These are phyloP conservation scores for Astropecten irregularis DNA, from an alignment of 53 echinoderm and acorn worm genomes.

Conservation along the genomic window DNA sequence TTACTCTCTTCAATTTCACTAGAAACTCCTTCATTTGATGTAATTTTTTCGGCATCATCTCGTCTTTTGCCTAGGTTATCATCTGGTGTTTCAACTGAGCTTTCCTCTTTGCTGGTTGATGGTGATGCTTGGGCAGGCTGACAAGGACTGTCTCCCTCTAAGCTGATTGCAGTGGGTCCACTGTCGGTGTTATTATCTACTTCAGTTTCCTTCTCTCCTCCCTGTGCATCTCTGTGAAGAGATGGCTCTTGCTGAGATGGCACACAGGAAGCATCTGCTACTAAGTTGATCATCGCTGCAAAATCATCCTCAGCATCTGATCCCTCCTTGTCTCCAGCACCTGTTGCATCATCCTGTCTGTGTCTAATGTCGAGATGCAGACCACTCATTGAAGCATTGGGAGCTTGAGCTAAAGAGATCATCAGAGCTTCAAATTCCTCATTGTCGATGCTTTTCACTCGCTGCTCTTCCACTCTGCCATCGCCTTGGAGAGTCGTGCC, in stretches of 20 bases:
- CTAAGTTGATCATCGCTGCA: neutral
- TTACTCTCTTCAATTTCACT: neutral
- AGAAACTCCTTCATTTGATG: neutral
- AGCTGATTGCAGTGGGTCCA: too few relatives aligned
- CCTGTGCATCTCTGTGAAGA: too few relatives aligned
- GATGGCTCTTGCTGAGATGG: neutral
- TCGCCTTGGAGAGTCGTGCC: neutral
- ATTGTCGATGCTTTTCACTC: neutral
- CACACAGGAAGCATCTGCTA: neutral
- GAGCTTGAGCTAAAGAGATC: neutral
- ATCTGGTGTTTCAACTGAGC: neutral
- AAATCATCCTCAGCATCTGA: constrained; percentile 5
- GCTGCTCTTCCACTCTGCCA: neutral
- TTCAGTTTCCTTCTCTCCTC: too few relatives aligned
- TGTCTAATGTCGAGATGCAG: neutral
- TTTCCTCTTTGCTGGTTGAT: neutral
- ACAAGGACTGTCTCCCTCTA: neutral
- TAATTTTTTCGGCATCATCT: neutral
- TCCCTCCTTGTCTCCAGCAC: neutral
- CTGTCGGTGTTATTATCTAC: too few relatives aligned
- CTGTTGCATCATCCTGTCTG: neutral
- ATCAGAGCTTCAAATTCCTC: neutral
- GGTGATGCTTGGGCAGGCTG: neutral
- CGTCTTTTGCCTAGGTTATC: neutral
- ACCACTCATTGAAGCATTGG: neutral